phyloP scores from a whole-genome alignment of 2,888 invertebrate species.

The Tethea ocularis region DNA sequence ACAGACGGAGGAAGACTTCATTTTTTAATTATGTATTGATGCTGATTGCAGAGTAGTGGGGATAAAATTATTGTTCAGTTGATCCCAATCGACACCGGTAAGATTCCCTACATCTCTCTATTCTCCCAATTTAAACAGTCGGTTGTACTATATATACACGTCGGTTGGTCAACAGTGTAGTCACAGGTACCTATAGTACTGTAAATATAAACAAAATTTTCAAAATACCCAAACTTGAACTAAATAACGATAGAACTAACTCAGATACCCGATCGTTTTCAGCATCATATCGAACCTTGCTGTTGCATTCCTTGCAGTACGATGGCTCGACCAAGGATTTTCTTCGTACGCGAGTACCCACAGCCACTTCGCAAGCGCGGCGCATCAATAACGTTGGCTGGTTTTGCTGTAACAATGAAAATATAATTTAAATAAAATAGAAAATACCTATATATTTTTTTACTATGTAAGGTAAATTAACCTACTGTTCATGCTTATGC shows the following conservation, averaged over 20 bases:
- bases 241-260: constrained; percentile 27
- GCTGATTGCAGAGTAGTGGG: too few species aligned
- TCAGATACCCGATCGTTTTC: constrained; percentile 69
- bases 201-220: neutral
- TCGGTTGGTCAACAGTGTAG: neutral
- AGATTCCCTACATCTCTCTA: too few species aligned
- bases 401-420: constrained; percentile 54
- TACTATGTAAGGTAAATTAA: too few species aligned
- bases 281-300: constrained; percentile 52
- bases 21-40: too few species aligned
- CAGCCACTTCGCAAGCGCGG: constrained; percentile 72
- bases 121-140: too few species aligned
- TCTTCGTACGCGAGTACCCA: constrained; percentile 53
- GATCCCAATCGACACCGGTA: too few species aligned
- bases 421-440: neutral
- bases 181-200: neutral
- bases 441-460: too few species aligned
- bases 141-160: neutral
- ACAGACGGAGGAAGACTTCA: too few species aligned
- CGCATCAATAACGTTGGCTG: constrained; percentile 69
- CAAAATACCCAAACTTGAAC: neutral
- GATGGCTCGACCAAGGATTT: constrained; percentile 58
- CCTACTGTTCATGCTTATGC: too few species aligned
- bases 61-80: too few species aligned
- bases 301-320: constrained; percentile 45